Conservation (phyloP, 2,797 vertebrate genomes). For the Neosilurus mollespiculum region DNA sequence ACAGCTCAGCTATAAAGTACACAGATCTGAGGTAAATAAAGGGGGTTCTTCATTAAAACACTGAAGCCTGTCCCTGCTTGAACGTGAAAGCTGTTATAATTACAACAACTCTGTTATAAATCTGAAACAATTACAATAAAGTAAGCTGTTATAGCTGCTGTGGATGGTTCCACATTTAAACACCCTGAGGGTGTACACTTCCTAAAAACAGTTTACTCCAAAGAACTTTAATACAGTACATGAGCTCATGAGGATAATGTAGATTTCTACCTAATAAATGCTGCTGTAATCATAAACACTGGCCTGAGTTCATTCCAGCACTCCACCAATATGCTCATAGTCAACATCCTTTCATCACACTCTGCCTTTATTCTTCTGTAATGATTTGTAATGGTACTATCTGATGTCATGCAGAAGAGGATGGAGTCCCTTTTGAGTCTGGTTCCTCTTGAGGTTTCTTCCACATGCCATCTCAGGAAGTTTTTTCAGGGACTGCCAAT, state of each 20-base stretch:
- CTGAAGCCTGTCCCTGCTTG: background rate
- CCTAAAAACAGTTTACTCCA: background rate
- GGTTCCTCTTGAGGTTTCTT: conserved; percentile 15
- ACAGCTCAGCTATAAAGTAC: background rate
- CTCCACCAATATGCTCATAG: background rate
- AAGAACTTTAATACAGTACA: background rate
- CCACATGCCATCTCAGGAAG: background rate
- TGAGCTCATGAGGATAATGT: background rate
- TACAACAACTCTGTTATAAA: background rate
- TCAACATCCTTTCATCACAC: background rate
- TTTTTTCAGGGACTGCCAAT: background rate
- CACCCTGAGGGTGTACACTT: background rate
- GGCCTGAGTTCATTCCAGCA: background rate
- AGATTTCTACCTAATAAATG: background rate
- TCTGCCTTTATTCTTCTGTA: background rate
- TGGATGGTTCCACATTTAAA: background rate
- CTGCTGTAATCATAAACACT: background rate
- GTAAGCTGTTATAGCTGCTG: background rate
- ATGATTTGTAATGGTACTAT: background rate
- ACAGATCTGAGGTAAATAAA: background rate
- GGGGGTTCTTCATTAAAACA: background rate
- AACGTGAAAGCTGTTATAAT: background rate
- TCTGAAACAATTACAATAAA: background rate
- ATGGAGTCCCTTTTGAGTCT: conserved; percentile 4
- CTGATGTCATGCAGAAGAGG: background rate